phyloP scores from a whole-genome alignment of 2,797 vertebrate genomes.

The Sorex maritimensis region DNA sequence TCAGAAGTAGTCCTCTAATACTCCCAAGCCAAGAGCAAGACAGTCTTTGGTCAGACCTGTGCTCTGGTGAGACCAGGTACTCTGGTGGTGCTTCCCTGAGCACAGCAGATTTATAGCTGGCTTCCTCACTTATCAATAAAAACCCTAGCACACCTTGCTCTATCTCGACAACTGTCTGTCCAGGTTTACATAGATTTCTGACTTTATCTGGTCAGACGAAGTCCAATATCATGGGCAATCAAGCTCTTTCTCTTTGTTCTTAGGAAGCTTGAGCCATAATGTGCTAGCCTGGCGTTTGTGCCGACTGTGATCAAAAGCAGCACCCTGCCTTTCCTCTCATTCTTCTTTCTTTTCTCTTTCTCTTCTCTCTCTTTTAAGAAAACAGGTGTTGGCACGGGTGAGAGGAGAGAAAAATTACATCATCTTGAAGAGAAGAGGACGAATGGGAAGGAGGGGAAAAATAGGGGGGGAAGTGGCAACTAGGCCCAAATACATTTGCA shows the following conservation, averaged over 20 bases:
- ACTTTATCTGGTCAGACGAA: conserved; percentile 88
- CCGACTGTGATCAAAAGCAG: conserved; percentile 88
- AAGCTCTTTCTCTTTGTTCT: conserved; percentile 90
- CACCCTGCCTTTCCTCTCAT: conserved; percentile 77
- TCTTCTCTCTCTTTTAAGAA: conserved; percentile 85
- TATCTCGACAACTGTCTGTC: conserved; percentile 83
- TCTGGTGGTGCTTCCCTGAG: conserved; percentile 74
- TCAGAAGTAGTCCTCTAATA: conserved; percentile 61
- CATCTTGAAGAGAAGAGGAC: conserved; percentile 87
- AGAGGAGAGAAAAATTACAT: conserved; percentile 93
- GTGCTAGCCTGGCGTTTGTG: conserved; percentile 87
- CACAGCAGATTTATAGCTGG: conserved; percentile 82
- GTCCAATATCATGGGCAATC: conserved; percentile 84
- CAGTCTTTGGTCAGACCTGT: conserved; percentile 40
- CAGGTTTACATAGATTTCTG: conserved; percentile 86
- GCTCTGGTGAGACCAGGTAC: conserved; percentile 49
- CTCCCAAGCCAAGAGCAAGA: conserved; percentile 71
- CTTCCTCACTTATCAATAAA: conserved; percentile 88
- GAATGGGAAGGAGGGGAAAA: conserved; percentile 86
- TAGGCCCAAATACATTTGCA: conserved; percentile 94
- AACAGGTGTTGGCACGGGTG: conserved; percentile 94
- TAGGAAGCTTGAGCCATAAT: conserved; percentile 86
- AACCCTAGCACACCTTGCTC: conserved; percentile 86
- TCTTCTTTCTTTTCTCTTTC: conserved; percentile 20
- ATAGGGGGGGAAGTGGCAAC: conserved; percentile 89